Base-by-base conservation (phyloP, 2,888 invertebrate species). In the Apodemia hepburni region DNA sequence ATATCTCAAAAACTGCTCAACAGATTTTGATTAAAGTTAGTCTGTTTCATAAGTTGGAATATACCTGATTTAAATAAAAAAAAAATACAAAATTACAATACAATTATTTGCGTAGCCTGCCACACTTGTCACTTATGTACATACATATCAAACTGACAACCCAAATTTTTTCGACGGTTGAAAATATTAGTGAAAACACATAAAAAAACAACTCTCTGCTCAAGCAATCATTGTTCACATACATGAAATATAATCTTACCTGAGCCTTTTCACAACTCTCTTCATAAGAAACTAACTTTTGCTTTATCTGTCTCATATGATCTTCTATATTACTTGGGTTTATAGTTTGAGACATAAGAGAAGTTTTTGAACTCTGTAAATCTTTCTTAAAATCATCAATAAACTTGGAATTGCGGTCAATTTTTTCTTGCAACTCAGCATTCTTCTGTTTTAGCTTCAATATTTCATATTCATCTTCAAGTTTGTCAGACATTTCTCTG, bases 281-380 rank as follows among this genome's bases (percentile, higher is more conserved):
- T 65, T 89, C 87, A 73, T 91, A 92, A 0, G 82, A 82, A 9
- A 72, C 76, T 0, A 90, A 75, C 62, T 89, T 91, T 65, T 81
- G 83, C 63, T 81, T 84, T 73, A 85, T 68, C 71, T 84, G 83
- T n/a, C 83, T 75, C 3, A 88, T 80, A 66, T 77, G 74, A 17
- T 91, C 89, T 45, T 80, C 78, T 47, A 89, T 80, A 64, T 79
- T 84, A 5, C 82, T 82, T 0, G 87, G 85, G 66, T 81, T 87
- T 0, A 86, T 85, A 11, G 71, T 74, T 65, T 79, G 81, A 9
- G 64, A 69, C 0, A 66, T 65, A 60, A 92, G 68, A 0, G 77
- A 79, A 22, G 75, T 72, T 45, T 73, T 82, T 0, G 87, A 87
- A 45, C 67, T 66, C 7, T 77, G 75, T 70, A 91, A 77, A 65